Conservation (phyloP, 2,113 vertebrate genomes). For the Pygathrix nemaeus region DNA sequence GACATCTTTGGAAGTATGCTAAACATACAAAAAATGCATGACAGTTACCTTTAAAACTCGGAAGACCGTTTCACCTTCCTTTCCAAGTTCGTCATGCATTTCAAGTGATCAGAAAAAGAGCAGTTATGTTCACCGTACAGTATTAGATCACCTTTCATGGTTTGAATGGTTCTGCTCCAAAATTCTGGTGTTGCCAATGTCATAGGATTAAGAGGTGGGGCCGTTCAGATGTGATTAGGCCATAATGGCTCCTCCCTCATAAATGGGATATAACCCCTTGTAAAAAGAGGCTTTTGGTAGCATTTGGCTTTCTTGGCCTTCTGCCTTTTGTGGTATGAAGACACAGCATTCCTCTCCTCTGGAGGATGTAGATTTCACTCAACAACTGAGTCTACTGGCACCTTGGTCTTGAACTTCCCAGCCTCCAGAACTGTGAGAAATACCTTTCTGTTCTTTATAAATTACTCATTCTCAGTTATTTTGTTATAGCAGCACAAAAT, state of each 20-base stretch:
- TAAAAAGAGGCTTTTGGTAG: not conserved
- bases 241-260: fast-evolving
- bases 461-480: not conserved
- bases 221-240: not conserved
- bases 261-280: not conserved
- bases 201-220: not conserved
- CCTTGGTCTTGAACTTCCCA: not conserved
- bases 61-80: not conserved
- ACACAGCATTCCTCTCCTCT: fast-evolving
- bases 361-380: not conserved
- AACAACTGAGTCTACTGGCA: not conserved
- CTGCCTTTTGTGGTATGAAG: not conserved
- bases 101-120: not conserved
- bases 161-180: not conserved
- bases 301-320: not conserved
- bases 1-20: not conserved
- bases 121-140: fast-evolving
- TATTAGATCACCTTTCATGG: not conserved
- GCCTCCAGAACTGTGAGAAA: not conserved
- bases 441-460: not conserved
- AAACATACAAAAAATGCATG: not conserved
- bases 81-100: not conserved
- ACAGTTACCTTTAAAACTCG: not conserved
- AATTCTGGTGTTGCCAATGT: not conserved
- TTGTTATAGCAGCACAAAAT: not conserved